A percentile compares a stretch with the other conserved stretches of the same genome.
Conservation (phyloP, 2,888 invertebrate genomes). For the Labia minor region DNA sequence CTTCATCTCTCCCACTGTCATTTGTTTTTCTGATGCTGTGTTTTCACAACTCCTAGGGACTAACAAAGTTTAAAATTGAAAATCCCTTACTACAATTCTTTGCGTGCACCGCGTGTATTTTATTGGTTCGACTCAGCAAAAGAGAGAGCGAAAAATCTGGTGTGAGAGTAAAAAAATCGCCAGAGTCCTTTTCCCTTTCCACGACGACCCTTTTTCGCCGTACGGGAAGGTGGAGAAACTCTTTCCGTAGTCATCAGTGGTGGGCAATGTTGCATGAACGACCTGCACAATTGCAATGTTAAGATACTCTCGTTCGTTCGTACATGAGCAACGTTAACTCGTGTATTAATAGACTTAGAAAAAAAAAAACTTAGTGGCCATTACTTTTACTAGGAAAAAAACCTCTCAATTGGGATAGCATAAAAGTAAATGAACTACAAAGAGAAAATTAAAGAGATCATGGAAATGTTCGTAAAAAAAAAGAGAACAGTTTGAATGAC, state of each 20-base stretch:
- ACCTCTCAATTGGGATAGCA: too few species aligned
- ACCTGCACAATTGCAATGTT: background rate
- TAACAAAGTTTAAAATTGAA: slow-evolving; percentile 4
- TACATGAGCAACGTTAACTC: background rate
- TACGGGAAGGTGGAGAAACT: background rate
- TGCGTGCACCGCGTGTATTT: background rate
- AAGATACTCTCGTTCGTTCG: background rate
- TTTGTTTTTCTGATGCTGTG: background rate
- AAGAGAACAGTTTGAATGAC: too few species aligned
- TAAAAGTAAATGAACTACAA: too few species aligned
- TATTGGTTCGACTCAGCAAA: slow-evolving; percentile 13
- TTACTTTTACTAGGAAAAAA: too few species aligned
- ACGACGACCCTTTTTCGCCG: too few species aligned
- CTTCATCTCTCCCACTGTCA: background rate
- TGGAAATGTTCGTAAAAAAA: too few species aligned
- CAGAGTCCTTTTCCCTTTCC: too few species aligned
- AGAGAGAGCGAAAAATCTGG: background rate
- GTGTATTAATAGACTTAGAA: too few species aligned
- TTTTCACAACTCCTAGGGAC: background rate
- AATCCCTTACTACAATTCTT: background rate
- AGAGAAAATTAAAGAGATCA: too few species aligned
- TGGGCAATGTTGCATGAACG: slow-evolving; percentile 14
- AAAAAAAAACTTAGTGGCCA: too few species aligned
- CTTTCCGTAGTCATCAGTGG: background rate
- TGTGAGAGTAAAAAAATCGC: background rate